Conservation (phyloP, 2,797 vertebrate species). For the Brotula barbata region DNA sequence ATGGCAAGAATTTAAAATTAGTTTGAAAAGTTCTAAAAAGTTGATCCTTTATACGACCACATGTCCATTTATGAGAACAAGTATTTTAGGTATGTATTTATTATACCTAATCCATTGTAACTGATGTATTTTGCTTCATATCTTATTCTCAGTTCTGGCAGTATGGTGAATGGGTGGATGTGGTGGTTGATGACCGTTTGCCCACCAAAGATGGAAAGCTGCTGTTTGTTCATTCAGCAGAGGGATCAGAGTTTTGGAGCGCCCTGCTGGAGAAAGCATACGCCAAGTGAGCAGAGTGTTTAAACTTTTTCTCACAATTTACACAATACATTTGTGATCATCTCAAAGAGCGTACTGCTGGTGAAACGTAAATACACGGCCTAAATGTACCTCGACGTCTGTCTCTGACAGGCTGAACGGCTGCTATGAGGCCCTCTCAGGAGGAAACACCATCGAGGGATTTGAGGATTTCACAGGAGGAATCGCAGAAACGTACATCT, state of each 20-base stretch:
- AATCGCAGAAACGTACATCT: constrained; percentile 84
- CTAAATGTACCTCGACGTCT: neutral
- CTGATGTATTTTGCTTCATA: neutral
- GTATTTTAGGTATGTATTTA: too few relatives aligned
- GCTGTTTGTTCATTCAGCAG: constrained; percentile 85
- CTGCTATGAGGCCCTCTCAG: constrained; percentile 87
- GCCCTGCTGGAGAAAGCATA: too few relatives aligned
- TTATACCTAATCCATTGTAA: too few relatives aligned
- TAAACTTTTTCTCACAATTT: accelerated
- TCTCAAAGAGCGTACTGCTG: too few relatives aligned
- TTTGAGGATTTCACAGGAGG: constrained; percentile 95
- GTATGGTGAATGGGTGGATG: constrained; percentile 88
- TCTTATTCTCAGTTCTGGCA: constrained; percentile 85
- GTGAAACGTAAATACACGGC: too few relatives aligned
- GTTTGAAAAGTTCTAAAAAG: too few relatives aligned
- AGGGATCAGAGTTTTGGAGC: constrained; percentile 82
- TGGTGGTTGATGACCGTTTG: constrained; percentile 87
- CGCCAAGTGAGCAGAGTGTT: constrained; percentile 73
- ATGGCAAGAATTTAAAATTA: too few relatives aligned
- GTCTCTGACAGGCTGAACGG: constrained; percentile 78
- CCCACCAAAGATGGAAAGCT: constrained; percentile 81
- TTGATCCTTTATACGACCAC: too few relatives aligned
- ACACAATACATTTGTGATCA: too few relatives aligned
- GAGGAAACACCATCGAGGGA: constrained; percentile 86
- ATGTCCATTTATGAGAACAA: too few relatives aligned